These are phyloP conservation scores for Cynodonichthys magdalenae DNA, from an alignment of 2,797 vertebrate genomes.

Conservation along the genomic window DNA sequence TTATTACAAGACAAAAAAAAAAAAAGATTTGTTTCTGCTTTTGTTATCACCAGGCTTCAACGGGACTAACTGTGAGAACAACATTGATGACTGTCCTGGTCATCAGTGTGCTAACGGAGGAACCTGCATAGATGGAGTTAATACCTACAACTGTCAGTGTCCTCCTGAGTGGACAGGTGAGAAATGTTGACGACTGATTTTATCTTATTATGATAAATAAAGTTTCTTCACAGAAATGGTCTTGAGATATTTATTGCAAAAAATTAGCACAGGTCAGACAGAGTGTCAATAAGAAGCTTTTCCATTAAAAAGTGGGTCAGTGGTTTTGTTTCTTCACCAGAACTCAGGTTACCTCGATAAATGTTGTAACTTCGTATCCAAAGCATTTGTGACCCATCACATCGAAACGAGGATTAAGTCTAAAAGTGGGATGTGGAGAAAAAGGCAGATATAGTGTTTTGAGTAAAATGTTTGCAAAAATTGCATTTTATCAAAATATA, in stretches of 20 bases:
- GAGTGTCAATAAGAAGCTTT: too few relatives aligned
- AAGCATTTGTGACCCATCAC: too few relatives aligned
- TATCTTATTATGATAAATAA: too few relatives aligned
- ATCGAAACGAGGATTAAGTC: too few relatives aligned
- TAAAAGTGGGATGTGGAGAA: too few relatives aligned
- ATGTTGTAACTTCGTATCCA: background rate
- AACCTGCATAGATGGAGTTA: slow-evolving; percentile 93
- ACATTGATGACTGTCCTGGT: slow-evolving; percentile 91
- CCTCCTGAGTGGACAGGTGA: slow-evolving; percentile 95
- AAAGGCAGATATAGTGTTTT: too few relatives aligned
- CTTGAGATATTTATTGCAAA: too few relatives aligned
- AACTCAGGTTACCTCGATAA: background rate
- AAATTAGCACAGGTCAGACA: too few relatives aligned
- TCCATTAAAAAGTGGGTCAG: background rate
- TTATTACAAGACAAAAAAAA: background rate
- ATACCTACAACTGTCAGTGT: slow-evolving; percentile 96
- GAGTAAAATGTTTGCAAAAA: too few relatives aligned
- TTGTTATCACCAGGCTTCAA: slow-evolving; percentile 85
- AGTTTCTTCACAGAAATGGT: too few relatives aligned
- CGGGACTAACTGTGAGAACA: slow-evolving; percentile 89
- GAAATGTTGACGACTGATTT: slow-evolving; percentile 13
- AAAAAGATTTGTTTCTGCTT: background rate
- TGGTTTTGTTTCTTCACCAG: background rate
- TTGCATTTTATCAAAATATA: too few relatives aligned
- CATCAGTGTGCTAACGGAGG: slow-evolving; percentile 92